Evolutionary conservation across 1,140 invertebrate genomes (phyloP).

Genomic region (Tachypleus tridentatus): DNA sequence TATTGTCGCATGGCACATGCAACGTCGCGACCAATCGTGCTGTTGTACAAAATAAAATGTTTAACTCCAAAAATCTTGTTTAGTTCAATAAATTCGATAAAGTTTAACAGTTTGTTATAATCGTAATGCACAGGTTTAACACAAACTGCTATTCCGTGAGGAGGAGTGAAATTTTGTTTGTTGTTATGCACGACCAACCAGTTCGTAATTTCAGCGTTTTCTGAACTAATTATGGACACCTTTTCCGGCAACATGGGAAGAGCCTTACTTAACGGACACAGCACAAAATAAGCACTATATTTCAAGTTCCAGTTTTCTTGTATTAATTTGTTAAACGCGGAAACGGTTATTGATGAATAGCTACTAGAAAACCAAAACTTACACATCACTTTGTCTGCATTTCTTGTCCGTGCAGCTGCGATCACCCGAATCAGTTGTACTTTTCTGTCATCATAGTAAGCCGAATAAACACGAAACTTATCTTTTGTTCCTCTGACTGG

Average conservation of each 20-base stretch:
- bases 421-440: slow-evolving; percentile 42
- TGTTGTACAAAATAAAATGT: slow-evolving; percentile 87
- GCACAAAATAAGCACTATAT: slow-evolving; percentile 79
- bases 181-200: slow-evolving; percentile 36
- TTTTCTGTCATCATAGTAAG: slow-evolving; percentile 57
- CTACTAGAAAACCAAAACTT: slow-evolving; percentile 55
- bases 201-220: slow-evolving; percentile 41
- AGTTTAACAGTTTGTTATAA: slow-evolving; percentile 60
- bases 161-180: slow-evolving; percentile 8
- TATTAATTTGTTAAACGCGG: slow-evolving; percentile 49
- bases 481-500: slow-evolving; percentile 32
- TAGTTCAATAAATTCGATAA: slow-evolving; percentile 85
- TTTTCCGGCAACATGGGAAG: slow-evolving; percentile 36
- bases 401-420: slow-evolving; percentile 70
- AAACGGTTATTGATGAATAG: slow-evolving; percentile 25
- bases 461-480: slow-evolving; percentile 85
- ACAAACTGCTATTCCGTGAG: slow-evolving; percentile 61
- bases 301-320: slow-evolving; percentile 88
- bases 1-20: slow-evolving; percentile 56
- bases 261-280: slow-evolving; percentile 46
- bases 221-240: slow-evolving; percentile 46
- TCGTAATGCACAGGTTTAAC: slow-evolving; percentile 85
- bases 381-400: slow-evolving; percentile 62
- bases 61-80: slow-evolving; percentile 71
- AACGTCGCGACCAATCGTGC: slow-evolving; percentile 65